Evolutionary conservation across 2,797 vertebrate species (phyloP).

Genomic region (Apodemus agrarius): DNA sequence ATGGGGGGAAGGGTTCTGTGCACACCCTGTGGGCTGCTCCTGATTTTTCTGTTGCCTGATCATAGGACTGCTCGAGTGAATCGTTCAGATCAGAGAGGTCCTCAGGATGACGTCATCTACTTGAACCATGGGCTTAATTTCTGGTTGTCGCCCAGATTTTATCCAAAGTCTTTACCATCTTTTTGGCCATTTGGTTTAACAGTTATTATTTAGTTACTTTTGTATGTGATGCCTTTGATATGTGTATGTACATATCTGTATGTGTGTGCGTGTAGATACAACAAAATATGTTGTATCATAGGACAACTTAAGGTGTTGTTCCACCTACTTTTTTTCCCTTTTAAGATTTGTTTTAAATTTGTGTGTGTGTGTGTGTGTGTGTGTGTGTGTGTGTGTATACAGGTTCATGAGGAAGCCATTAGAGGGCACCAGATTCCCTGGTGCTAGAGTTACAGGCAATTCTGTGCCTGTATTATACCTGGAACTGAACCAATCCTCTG

Average conservation of each 20-base stretch:
- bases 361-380: neutral
- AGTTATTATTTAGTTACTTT: neutral
- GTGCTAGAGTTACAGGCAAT: neutral
- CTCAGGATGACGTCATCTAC: conserved; percentile 4
- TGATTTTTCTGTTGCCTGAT: conserved; percentile 25
- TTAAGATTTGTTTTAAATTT: neutral
- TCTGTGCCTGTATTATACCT: neutral
- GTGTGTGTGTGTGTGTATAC: neutral
- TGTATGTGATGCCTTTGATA: neutral
- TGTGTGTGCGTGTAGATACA: neutral
- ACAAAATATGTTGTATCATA: neutral
- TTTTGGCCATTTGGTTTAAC: conserved; percentile 54
- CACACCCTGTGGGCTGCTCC: neutral
- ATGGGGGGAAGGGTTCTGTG: neutral
- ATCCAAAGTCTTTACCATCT: neutral
- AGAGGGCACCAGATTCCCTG: neutral
- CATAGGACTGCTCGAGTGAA: neutral
- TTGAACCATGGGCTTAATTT: conserved; percentile 49
- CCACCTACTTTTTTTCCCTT: neutral
- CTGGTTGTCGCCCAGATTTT: conserved; percentile 43
- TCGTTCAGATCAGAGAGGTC: conserved; percentile 29
- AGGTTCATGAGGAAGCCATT: neutral
- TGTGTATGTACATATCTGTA: neutral
- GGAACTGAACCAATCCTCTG: neutral
- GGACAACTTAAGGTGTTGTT: neutral